These are phyloP conservation scores for Cinclus mexicanus DNA, from an alignment of 2,113 vertebrate genomes.

Conservation along the genomic window DNA sequence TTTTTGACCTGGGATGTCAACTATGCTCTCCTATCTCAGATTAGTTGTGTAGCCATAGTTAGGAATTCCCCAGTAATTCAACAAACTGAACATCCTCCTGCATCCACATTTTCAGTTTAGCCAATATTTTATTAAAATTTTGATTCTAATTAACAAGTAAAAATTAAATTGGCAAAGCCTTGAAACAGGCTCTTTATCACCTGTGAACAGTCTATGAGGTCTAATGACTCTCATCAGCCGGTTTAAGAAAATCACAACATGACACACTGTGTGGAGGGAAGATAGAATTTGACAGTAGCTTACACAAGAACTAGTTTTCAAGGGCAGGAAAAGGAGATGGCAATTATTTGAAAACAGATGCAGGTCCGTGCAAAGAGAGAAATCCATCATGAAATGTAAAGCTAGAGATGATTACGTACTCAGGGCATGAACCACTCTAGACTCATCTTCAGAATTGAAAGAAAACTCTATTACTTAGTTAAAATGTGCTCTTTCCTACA, in stretches of 20 bases:
- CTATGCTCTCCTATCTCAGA: background rate
- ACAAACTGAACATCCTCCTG: background rate
- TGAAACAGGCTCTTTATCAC: background rate
- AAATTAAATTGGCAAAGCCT: background rate
- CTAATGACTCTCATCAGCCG: background rate
- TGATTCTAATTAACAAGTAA: background rate
- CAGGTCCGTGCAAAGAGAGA: background rate
- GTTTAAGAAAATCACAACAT: background rate
- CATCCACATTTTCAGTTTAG: background rate
- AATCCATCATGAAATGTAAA: background rate
- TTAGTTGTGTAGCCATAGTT: background rate
- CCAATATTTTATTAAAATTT: background rate
- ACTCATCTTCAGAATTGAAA: background rate
- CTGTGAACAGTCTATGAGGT: background rate
- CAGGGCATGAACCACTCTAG: constrained; percentile 5
- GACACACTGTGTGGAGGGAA: background rate
- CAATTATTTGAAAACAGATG: constrained; percentile 1
- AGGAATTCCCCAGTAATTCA: background rate
- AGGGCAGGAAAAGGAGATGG: background rate
- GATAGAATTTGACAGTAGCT: background rate
- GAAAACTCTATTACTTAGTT: background rate
- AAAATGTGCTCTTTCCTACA: background rate
- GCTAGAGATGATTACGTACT: background rate
- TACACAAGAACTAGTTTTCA: background rate
- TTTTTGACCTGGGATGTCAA: background rate